Conservation (phyloP, 1,140 invertebrate species). For the Drosophila fuyamai region DNA sequence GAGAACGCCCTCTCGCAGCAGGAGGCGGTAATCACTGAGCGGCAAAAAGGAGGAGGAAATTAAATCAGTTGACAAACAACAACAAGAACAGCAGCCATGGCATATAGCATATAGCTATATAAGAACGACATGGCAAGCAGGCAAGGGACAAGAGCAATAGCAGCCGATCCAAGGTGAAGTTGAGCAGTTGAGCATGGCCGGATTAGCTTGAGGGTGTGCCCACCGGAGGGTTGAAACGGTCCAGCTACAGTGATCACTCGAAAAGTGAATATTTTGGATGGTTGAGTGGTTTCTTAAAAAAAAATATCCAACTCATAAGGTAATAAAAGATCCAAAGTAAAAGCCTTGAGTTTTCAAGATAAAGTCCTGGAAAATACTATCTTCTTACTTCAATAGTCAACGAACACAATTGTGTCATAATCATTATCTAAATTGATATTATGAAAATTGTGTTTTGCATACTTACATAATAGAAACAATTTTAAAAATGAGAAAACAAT, state of each 20-base stretch:
- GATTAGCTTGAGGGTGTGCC: constrained; percentile 55
- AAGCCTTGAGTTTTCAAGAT: too few species aligned
- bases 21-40: constrained; percentile 31
- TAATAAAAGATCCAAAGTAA: too few species aligned
- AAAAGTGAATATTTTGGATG: not conserved
- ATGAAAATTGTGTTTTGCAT: too few species aligned
- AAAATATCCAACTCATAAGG: too few species aligned
- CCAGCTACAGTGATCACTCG: constrained; percentile 12
- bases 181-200: constrained; percentile 32
- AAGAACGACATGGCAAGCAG: constrained; percentile 5
- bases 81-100: constrained; percentile 41
- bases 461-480: too few species aligned
- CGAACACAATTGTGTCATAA: too few species aligned
- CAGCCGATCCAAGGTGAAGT: constrained; percentile 28
- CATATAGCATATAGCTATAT: not conserved
- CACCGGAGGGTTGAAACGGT: constrained; percentile 39
- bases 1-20: constrained; percentile 73
- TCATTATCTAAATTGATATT: too few species aligned
- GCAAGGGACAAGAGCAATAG: constrained; percentile 10
- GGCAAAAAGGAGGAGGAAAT: constrained; percentile 63
- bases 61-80: constrained; percentile 80
- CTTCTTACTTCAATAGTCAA: too few species aligned
- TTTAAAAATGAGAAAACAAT: too few species aligned
- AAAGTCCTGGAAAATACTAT: too few species aligned
- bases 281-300: not conserved